Base-by-base conservation (phyloP, 2,113 vertebrate species). In the Cercopithecus mona region DNA sequence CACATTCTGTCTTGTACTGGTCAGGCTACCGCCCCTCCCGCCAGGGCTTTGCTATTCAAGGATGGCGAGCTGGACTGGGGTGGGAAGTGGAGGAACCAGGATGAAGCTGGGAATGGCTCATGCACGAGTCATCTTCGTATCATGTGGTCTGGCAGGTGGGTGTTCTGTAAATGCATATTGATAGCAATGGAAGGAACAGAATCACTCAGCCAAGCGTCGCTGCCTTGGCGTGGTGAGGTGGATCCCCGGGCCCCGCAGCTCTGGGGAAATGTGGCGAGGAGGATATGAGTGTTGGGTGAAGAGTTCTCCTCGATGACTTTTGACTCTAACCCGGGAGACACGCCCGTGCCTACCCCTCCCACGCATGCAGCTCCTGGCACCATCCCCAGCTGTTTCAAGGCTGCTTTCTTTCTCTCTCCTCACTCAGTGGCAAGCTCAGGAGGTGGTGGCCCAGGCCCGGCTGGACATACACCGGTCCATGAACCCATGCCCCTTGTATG, bases 401-500 rank as follows among this genome's bases (percentile, higher is more conserved):
- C 12, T 83, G 93, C n/a, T 20, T 75, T 97, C 91, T 91, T 48
- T 64, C 40, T 80, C 90, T 83, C 35, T 84, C 40, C 32, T 7
- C 94, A 43, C 14, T 1, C 97, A 99, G 99, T 99, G 99, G 99
- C 97, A 68, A 1, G 43, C 86, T 3, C 94, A 96, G 93, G 94
- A 98, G 40, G 98, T 94, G 16, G 61, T 99, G 83, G 38, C 72
- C n/a, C 93, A 55, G 14, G 99, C 99, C 0, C 98, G 95, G 79
- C 97, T 99, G 93, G 78, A 95, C 11, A 98, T 50, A 68, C 97
- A 98, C 86, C 98, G 98, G 6, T 98, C 99, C 61, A 99, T 99
- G 99, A 99, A 98, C 93, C 99, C 99, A 0, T 98, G 99, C 93
- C 99, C 98, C 0, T 79, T 99, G 43, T 99, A 98, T 0, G 98